A percentile compares a stretch with the other conserved stretches of the same genome.
Conservation (phyloP, 2,113 vertebrate genomes). For the Semicossyphus pulcher region DNA sequence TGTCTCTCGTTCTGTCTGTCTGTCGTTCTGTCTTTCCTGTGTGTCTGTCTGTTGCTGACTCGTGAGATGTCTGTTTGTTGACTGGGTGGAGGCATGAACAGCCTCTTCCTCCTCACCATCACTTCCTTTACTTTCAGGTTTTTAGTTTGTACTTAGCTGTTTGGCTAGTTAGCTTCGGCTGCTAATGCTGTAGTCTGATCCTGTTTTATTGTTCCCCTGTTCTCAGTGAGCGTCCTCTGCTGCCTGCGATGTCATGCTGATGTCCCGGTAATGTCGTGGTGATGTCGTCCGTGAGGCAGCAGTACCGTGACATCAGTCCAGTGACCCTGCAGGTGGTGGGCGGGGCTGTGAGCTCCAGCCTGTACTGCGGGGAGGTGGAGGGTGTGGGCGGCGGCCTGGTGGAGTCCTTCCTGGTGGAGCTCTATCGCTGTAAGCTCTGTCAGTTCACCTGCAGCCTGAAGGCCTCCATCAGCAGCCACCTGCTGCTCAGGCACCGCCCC, state of each 20-base stretch:
- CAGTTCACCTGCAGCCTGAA: constrained; percentile 76
- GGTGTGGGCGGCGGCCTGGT: constrained; percentile 65
- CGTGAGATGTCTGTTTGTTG: no score
- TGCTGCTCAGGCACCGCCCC: constrained; percentile 47
- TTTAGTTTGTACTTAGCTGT: no score
- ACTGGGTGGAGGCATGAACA: no score
- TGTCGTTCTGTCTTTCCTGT: no score
- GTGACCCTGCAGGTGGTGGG: constrained; percentile 52
- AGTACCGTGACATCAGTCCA: constrained; percentile 57
- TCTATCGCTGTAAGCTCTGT: constrained; percentile 74
- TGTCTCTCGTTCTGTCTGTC: no score
- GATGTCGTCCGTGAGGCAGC: constrained; percentile 46
- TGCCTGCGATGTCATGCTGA: neutral
- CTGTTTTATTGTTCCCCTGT: neutral
- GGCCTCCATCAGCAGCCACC: constrained; percentile 64
- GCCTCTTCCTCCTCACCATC: no score
- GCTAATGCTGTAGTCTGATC: no score
- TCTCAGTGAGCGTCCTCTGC: neutral
- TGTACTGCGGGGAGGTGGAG: constrained; percentile 68
- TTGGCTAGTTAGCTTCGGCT: no score
- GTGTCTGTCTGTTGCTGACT: no score
- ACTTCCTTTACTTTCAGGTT: no score
- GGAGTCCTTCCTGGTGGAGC: constrained; percentile 80
- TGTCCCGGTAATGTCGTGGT: constrained; percentile 37
- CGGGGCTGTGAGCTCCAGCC: constrained; percentile 38